Evolutionary conservation across 1,140 invertebrate genomes (phyloP), one percentile per base, ranked within the genome.

Genomic region (Cotesia vestalis): DNA sequence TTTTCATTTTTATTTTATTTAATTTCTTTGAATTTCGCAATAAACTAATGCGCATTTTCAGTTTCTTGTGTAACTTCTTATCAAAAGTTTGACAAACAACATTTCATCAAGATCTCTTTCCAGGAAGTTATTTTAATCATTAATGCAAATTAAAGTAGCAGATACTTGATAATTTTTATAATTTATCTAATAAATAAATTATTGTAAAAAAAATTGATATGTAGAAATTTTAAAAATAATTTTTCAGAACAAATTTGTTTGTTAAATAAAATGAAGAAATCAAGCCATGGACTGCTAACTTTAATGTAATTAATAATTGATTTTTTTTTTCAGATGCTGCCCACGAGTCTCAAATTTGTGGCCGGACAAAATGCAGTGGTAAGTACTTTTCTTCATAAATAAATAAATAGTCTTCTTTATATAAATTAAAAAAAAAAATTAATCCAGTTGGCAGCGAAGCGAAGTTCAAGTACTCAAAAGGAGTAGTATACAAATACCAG

Each of bases 391-490:
- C 46, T 9, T 64, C 17, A 61, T 40, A 36, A 59, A 60, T 64
- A 61, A 69, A 6, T 12, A 1, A 40, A 14, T 51, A 35, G 17
- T 0, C 38, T 60, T 60, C 53, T 17, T 14, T 60, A 61, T n/a
- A 57, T 46, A 52, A 27, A 51, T 14, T 34, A 68, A 61, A 67
- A 68, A 61, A 55, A 53, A 36, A n/a, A 69, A 60, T 61, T 11
- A 4, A 69, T 34, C 36, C 36, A 46, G 14, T n/a, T 20, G 73
- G 78, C 20, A 35, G 20, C 4, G 76, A 78, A 8, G 74, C 70
- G 6, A 89, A 89, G 64, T 89, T 89, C 76, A 86, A 87, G 51
- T 89, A 88, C 72, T 62, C 76, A 4, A 78, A 83, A 38, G 82
- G 77, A 4, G 73, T 80, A 0, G 75, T 81, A 0, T 89, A 89